Conservation (phyloP, 2,113 vertebrate genomes). For the Burhinus bistriatus region DNA sequence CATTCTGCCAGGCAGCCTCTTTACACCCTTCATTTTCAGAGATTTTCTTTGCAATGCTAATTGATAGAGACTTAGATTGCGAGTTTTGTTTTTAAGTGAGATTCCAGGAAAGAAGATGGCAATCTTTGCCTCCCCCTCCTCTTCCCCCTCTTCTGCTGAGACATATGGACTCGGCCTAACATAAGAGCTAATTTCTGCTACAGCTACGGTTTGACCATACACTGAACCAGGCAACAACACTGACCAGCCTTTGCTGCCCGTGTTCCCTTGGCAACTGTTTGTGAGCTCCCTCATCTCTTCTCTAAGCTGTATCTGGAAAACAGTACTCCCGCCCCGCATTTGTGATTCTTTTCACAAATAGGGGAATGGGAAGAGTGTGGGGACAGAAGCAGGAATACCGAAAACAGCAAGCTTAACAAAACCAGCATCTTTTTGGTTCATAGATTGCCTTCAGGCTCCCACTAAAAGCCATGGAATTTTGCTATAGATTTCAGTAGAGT, state of each 20-base stretch:
- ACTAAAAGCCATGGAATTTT: not conserved
- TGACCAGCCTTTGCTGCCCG: not conserved
- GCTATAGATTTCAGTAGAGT: not conserved
- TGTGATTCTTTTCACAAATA: not conserved
- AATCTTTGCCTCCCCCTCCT: not conserved
- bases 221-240: not conserved
- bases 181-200: not conserved
- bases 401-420: not conserved
- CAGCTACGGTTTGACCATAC: not conserved
- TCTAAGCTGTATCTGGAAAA: not conserved
- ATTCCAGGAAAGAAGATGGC: constrained; percentile 63
- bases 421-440: not conserved
- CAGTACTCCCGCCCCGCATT: not conserved
- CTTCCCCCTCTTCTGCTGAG: not conserved
- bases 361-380: not conserved
- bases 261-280: not conserved
- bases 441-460: not conserved
- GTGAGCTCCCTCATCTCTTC: not conserved
- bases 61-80: constrained; percentile 37
- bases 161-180: not conserved
- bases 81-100: constrained; percentile 28
- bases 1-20: constrained; percentile 36
- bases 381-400: not conserved
- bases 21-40: constrained; percentile 58
- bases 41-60: constrained; percentile 68